phyloP scores from a whole-genome alignment of 2,888 invertebrate genomes.

The Peribatodes rhomboidaria region DNA sequence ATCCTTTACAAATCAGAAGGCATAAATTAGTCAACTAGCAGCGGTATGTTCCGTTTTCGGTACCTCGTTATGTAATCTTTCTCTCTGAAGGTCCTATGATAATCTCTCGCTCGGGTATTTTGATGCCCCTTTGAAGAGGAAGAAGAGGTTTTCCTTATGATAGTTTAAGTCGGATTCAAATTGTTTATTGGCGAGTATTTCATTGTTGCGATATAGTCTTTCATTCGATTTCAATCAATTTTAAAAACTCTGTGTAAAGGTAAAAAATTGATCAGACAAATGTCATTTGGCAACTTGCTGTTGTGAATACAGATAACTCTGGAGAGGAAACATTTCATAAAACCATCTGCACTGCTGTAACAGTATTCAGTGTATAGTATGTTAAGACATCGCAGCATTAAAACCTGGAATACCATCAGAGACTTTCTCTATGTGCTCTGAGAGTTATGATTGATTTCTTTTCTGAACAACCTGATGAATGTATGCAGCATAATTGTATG shows the following conservation, averaged over 20 bases:
- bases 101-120: slow-evolving; percentile 15
- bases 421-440: slow-evolving; percentile 22
- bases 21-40: slow-evolving; percentile 36
- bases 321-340: slow-evolving; percentile 15
- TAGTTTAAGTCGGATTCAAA: slow-evolving; percentile 1
- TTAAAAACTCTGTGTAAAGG: slow-evolving; percentile 16
- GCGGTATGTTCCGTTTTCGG: slow-evolving; percentile 25
- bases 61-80: slow-evolving; percentile 15
- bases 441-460: slow-evolving; percentile 19
- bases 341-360: slow-evolving; percentile 11
- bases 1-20: slow-evolving; percentile 56
- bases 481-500: slow-evolving; percentile 20
- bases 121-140: slow-evolving; percentile 14
- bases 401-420: slow-evolving; percentile 23
- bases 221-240: slow-evolving; percentile 15
- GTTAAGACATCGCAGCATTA: slow-evolving; percentile 6
- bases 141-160: slow-evolving; percentile 10
- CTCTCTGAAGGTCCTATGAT: slow-evolving; percentile 23
- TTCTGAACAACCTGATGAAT: slow-evolving; percentile 26
- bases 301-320: slow-evolving; percentile 16
- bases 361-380: slow-evolving; percentile 13
- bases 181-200: slow-evolving; percentile 12
- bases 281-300: slow-evolving; percentile 13
- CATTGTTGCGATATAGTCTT: slow-evolving; percentile 15
- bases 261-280: slow-evolving; percentile 17